Percentiles rank a stretch among this genome's conserved stretches.
phyloP scores from a whole-genome alignment of 2,113 vertebrate genomes.

The Myiagra hebetior region DNA sequence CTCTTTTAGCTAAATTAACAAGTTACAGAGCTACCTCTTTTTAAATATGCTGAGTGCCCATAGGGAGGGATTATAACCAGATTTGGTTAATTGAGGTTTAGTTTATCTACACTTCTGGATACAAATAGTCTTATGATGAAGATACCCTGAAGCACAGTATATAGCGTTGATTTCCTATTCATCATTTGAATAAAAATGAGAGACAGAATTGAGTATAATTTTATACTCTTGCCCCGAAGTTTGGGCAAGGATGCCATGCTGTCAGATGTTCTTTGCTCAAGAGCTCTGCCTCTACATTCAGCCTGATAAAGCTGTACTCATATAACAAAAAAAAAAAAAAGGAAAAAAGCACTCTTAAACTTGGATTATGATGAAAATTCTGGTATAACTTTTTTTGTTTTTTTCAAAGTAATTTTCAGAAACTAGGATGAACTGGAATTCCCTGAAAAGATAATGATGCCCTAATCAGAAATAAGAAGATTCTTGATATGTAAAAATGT shows the following conservation, averaged over 20 bases:
- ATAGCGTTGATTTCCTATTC: neutral
- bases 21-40: neutral
- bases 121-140: neutral
- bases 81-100: slow-evolving; percentile 6
- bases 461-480: neutral
- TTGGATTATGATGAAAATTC: neutral
- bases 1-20: slow-evolving; percentile 1
- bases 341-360: neutral
- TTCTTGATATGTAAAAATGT: neutral
- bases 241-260: neutral
- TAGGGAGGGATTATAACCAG: neutral
- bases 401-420: neutral
- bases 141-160: neutral
- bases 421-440: neutral
- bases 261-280: neutral
- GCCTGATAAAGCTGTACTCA: neutral
- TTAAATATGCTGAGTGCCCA: neutral
- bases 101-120: slow-evolving; percentile 9
- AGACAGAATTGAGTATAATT: neutral
- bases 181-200: slow-evolving; percentile 12
- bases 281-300: neutral
- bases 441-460: neutral
- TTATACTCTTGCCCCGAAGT: neutral
- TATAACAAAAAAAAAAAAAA: neutral
- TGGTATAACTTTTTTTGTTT: neutral